A percentile compares a stretch with the other conserved stretches of the same genome.
Evolutionary conservation across 2,888 invertebrate species (phyloP).

Genomic region (Thereva nobilitata): DNA sequence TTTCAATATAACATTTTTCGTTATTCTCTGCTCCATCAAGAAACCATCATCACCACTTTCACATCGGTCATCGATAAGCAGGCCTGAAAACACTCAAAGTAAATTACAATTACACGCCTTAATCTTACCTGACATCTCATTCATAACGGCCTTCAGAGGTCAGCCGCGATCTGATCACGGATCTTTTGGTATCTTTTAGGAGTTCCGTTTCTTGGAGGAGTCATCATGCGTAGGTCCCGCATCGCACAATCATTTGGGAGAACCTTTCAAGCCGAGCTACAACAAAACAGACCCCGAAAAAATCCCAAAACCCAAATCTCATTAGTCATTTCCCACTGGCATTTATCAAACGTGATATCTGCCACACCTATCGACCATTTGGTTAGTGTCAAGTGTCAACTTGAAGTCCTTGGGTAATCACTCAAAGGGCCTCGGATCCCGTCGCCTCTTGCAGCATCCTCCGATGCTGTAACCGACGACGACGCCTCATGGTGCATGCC

Average conservation of each 20-base stretch:
- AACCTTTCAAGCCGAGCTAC: conserved; percentile 38
- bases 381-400: conserved; percentile 49
- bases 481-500: too few species aligned
- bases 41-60: too few species aligned
- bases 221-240: conserved; percentile 15
- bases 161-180: not conserved
- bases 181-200: not conserved
- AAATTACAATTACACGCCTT: not conserved
- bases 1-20: too few species aligned
- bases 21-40: too few species aligned
- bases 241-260: conserved; percentile 26
- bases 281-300: not conserved
- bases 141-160: conserved; percentile 34
- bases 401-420: conserved; percentile 48
- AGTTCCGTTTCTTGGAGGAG: not conserved
- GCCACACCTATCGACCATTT: conserved; percentile 45
- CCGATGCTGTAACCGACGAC: not conserved
- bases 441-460: conserved; percentile 40
- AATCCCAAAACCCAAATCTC: conserved; percentile 35
- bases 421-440: conserved; percentile 45
- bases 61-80: not conserved
- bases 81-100: not conserved
- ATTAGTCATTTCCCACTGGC: conserved; percentile 46
- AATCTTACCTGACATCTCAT: conserved; percentile 10
- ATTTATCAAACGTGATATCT: conserved; percentile 47